Percentiles rank a stretch among this genome's conserved stretches.
These are phyloP conservation scores for Coregonus ussuriensis DNA, from an alignment of 2,797 vertebrate genomes.

Conservation along the genomic window DNA sequence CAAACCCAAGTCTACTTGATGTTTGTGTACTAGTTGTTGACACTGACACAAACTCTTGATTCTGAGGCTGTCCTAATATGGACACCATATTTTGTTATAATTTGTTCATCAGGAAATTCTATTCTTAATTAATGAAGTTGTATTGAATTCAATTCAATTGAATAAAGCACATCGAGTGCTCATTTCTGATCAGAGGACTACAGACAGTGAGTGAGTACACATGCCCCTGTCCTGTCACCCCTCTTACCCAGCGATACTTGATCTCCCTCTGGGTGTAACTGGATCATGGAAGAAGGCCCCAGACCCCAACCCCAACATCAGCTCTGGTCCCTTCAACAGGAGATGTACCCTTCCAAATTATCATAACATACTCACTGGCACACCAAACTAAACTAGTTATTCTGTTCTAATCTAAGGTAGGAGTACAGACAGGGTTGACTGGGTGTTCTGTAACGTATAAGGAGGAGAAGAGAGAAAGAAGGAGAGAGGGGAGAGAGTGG, in stretches of 20 bases:
- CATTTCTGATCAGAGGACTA: background rate
- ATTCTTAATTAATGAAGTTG: too few relatives aligned
- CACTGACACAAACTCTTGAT: too few relatives aligned
- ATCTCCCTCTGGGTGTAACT: constrained; percentile 14
- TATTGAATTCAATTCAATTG: too few relatives aligned
- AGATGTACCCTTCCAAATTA: constrained; percentile 34
- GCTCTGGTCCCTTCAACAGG: constrained; percentile 28
- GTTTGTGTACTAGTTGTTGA: too few relatives aligned
- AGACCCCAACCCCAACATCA: constrained; percentile 18
- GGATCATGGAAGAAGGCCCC: constrained; percentile 20
- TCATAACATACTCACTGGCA: constrained; percentile 19
- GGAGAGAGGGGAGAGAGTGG: constrained; percentile 13
- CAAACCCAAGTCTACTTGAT: background rate
- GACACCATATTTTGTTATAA: too few relatives aligned
- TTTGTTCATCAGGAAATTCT: too few relatives aligned
- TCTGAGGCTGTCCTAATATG: too few relatives aligned
- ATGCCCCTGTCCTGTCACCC: constrained; percentile 3
- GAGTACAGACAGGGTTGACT: too few relatives aligned
- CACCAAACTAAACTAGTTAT: constrained; percentile 33
- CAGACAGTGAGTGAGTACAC: too few relatives aligned
- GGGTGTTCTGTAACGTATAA: too few relatives aligned
- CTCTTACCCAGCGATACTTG: constrained; percentile 4
- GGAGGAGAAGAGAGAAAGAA: constrained; percentile 3
- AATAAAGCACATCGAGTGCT: background rate
- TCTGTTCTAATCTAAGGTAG: background rate